Percentiles rank a stretch among this genome's conserved stretches.
Conservation (phyloP, 1,140 invertebrate genomes). For the Chionoecetes opilio region DNA sequence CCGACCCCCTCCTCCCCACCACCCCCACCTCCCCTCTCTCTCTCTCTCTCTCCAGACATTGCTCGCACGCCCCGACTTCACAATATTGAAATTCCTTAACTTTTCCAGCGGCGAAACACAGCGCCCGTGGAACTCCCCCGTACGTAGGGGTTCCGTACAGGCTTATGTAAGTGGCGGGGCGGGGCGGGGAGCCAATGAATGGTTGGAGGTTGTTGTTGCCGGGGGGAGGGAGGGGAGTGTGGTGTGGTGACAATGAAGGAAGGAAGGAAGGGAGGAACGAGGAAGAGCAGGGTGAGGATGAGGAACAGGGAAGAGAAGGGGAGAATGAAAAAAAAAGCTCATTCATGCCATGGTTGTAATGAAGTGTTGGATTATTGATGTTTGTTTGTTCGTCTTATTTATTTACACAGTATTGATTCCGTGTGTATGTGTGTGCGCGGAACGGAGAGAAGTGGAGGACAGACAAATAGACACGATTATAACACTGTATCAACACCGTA, state of each 20-base stretch:
- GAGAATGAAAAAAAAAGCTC: neutral
- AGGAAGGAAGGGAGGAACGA: neutral
- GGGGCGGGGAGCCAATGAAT: neutral
- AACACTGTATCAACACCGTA: neutral
- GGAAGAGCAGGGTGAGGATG: neutral
- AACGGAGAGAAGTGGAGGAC: neutral
- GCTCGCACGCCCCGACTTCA: neutral
- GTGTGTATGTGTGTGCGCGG: neutral
- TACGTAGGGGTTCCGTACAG: neutral
- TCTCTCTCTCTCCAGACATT: neutral
- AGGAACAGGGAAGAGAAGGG: neutral
- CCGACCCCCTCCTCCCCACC: neutral
- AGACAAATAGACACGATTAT: neutral
- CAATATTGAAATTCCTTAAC: constrained; percentile 13
- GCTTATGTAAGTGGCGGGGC: neutral
- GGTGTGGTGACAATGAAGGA: neutral
- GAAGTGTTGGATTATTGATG: neutral
- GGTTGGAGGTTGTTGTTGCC: no score
- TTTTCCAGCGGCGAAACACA: neutral
- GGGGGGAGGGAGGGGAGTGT: neutral
- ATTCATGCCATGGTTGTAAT: neutral
- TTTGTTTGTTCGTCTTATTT: neutral
- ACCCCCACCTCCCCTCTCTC: no score
- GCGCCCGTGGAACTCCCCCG: neutral
- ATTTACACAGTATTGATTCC: neutral